These are phyloP conservation scores for Aplysina aerophoba DNA, from an alignment of 37 sponge, comb jelly and placozoan species.

Conservation along the genomic window DNA sequence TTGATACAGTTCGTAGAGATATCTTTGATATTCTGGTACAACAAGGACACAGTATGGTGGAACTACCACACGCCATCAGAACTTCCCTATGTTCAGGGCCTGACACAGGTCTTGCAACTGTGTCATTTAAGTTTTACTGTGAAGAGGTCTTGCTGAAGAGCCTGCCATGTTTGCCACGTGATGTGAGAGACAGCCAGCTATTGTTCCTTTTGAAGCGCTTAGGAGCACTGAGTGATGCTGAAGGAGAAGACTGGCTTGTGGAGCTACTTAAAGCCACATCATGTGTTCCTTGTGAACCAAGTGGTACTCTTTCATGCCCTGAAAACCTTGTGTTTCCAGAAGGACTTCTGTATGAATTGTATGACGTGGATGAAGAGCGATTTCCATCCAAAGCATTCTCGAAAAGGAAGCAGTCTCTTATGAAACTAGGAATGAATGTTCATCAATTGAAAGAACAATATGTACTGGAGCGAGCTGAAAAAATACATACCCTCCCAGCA, in stretches of 20 bases:
- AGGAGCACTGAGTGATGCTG: neutral
- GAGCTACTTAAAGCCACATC: conserved; percentile 19
- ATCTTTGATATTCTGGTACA: conserved; percentile 24
- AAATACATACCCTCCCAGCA: neutral
- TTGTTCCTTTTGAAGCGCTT: conserved; percentile 36
- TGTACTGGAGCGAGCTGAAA: conserved; percentile 47
- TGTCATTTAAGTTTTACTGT: conserved; percentile 38
- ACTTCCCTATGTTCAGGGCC: neutral
- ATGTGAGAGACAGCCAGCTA: conserved; percentile 40
- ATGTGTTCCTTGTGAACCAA: conserved; percentile 37
- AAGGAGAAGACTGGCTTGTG: conserved; percentile 34
- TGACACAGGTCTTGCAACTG: neutral
- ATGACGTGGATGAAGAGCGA: conserved; percentile 37
- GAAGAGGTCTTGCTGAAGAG: conserved; percentile 40
- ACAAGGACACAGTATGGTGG: conserved; percentile 15
- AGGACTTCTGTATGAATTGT: conserved; percentile 23
- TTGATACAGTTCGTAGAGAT: conserved; percentile 5
- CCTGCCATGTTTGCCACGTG: neutral
- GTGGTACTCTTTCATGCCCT: neutral
- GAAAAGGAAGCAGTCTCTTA: neutral
- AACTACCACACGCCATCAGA: conserved; percentile 31
- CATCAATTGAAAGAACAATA: conserved; percentile 28
- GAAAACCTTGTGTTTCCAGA: conserved; percentile 27
- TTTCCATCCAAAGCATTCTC: conserved; percentile 45
- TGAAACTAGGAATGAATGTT: conserved; percentile 42